Base-by-base conservation (phyloP, 1,140 invertebrate genomes). In the Drosophila pachea region DNA sequence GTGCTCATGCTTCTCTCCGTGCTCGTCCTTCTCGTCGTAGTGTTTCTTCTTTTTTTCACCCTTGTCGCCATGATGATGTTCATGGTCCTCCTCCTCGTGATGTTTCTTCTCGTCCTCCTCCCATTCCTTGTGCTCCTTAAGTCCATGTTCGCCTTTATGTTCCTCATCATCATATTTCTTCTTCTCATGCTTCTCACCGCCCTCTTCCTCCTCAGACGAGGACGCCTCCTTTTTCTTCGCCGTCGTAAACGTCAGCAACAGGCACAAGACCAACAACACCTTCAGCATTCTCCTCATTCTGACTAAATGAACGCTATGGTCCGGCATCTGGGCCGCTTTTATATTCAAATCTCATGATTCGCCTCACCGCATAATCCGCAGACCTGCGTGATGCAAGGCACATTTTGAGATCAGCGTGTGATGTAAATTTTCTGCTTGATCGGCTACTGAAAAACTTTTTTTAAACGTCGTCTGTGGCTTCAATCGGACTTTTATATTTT, bases 1-100 rank as follows among this genome's bases (percentile, higher is more conserved):
- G 8, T 89, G 86, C 54, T 93, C 92, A 64, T 93, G 91, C 62
- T 93, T 92, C 31, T 91, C 90, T 0, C 92, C 92, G 70, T 93
- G 91, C 68, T 93, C 91, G 0, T 91, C 90, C 4, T 90, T 89
- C 62, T 93, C 92, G 32, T 92, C 92, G 43, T 92, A 92, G 48
- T 93, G 91, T 1, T 92, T 90, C 63, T 94, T 93, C 73, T 94
- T 92, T 65, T 93, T 89, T 8, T 91, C 92, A 4, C 91, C 92
- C 69, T 93, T 90, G 73, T 93, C 92, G 16, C 91, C 89, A 76
- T 93, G 92, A 65, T 92, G 90, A 9, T 92, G 92, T 6, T 90
- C 82, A 61, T 94, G 92, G 52, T 91, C 89, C 66, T 93, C 92
- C 59, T 92, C 91, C 53, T 93, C 92, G 50, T 94, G 92, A 76